phyloP scores from a whole-genome alignment of 2,113 vertebrate species.

The Stegostoma tigrinum region DNA sequence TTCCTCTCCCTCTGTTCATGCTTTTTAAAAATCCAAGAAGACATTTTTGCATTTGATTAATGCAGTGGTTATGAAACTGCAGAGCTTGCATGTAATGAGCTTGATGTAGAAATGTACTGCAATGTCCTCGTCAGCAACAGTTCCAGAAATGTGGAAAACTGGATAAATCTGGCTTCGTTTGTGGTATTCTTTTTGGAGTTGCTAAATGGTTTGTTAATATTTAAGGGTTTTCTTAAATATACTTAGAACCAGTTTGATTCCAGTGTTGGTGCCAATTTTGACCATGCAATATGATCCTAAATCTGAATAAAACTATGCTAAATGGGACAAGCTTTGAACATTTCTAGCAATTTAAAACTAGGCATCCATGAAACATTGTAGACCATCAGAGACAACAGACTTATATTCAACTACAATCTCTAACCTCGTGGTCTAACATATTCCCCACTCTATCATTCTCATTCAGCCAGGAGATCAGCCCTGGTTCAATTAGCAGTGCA shows the following conservation, averaged over 20 bases:
- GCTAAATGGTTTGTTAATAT: not conserved
- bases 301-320: too few relatives aligned
- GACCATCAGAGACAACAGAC: too few relatives aligned
- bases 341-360: too few relatives aligned
- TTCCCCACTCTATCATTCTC: too few relatives aligned
- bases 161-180: constrained; percentile 2
- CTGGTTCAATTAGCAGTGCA: too few relatives aligned
- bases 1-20: not conserved
- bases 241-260: not conserved
- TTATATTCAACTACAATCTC: too few relatives aligned
- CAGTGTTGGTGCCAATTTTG: not conserved
- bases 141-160: constrained; percentile 19
- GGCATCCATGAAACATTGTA: too few relatives aligned
- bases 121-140: constrained; percentile 20
- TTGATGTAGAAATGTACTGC: constrained; percentile 16
- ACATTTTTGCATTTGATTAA: constrained; percentile 32
- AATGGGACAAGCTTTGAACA: too few relatives aligned
- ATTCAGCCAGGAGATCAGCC: too few relatives aligned
- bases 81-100: constrained; percentile 11
- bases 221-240: not conserved
- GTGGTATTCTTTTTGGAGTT: not conserved
- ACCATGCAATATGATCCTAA: not conserved
- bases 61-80: constrained; percentile 18
- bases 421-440: too few relatives aligned
- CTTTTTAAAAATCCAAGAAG: not conserved